Evolutionary conservation across 1,140 invertebrate genomes (phyloP), one percentile per base, ranked within the genome.

Genomic region (Asobara japonica): DNA sequence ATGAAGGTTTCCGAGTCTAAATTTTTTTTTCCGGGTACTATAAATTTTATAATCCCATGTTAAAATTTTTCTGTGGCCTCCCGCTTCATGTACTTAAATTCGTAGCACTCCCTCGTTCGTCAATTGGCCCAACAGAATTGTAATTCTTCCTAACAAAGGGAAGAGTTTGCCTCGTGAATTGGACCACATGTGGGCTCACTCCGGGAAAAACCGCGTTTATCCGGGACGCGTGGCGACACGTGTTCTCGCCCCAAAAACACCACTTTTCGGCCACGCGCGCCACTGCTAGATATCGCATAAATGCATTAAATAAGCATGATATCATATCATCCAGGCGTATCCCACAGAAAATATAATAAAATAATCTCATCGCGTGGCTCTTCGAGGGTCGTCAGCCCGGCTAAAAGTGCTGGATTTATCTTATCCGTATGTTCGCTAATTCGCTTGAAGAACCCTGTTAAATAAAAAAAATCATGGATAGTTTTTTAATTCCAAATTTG

Each of bases 151-250:
- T n/a, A n/a, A n/a, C n/a, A n/a, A n/a, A n/a, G n/a, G n/a, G n/a
- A n/a, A n/a, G n/a, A n/a, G n/a, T n/a, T n/a, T n/a, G n/a, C n/a
- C n/a, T n/a, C 27, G 27, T 3, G 61, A 31, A 29, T 36, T 6
- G 31, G 31, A 36, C 11, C 31, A n/a, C n/a, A n/a, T n/a, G 61
- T 33, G 61, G 6, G 61, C 33, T 25, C 64, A 74, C 67, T 75
- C 68, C 66, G 51, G 69, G 62, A 22, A 38, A 56, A 18, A 51
- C 61, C 67, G 68, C 70, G 69, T 74, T 77, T 71, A 69, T 38
- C 72, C 62, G 56, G 33, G 74, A 64, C 80, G 76, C 79, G 80
- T 79, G 80, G 1, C n/a, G 76, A 56, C 80, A 80, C 80, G 79
- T 78, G 80, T 48, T 60, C 22, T 27, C 67, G 16, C 66, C 31